Percentiles rank a stretch among this genome's conserved stretches.
Evolutionary conservation across 2,113 vertebrate genomes (phyloP).

Genomic region (Capreolus pygargus): DNA sequence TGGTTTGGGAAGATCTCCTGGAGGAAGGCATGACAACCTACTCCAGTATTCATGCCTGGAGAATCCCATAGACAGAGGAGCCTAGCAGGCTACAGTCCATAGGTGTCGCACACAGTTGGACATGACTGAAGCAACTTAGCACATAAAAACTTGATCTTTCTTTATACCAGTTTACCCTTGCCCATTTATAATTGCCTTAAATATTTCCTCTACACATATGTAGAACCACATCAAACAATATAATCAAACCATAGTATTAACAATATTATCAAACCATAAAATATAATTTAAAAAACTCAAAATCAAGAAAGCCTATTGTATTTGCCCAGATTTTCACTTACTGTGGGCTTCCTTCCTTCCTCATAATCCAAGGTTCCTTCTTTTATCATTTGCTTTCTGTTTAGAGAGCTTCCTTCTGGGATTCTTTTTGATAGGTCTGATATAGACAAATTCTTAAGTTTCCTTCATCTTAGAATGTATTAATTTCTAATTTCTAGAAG

Average conservation of each 20-base stretch:
- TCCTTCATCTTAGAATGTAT: background rate
- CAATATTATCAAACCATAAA: background rate
- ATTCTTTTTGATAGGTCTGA: background rate
- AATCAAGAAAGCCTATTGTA: background rate
- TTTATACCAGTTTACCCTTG: background rate
- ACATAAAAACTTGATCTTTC: background rate
- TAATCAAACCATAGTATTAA: too few species aligned
- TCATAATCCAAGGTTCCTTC: background rate
- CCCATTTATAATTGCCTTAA: background rate
- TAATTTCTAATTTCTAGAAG: background rate
- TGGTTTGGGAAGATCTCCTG: background rate
- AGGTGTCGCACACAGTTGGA: background rate
- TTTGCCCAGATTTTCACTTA: background rate
- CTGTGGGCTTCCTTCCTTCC: background rate
- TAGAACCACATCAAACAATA: background rate
- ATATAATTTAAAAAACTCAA: conserved; percentile 5
- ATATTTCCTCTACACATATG: background rate
- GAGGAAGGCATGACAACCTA: background rate
- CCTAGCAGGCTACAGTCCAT: background rate
- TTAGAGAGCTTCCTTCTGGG: background rate
- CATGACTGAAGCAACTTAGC: background rate
- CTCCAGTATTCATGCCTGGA: background rate
- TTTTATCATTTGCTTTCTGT: background rate
- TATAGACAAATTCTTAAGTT: background rate
- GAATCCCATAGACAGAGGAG: background rate